Evolutionary conservation across 2,113 vertebrate genomes (phyloP), one percentile per base, ranked within the genome.

Genomic region (Siniperca chuatsi): DNA sequence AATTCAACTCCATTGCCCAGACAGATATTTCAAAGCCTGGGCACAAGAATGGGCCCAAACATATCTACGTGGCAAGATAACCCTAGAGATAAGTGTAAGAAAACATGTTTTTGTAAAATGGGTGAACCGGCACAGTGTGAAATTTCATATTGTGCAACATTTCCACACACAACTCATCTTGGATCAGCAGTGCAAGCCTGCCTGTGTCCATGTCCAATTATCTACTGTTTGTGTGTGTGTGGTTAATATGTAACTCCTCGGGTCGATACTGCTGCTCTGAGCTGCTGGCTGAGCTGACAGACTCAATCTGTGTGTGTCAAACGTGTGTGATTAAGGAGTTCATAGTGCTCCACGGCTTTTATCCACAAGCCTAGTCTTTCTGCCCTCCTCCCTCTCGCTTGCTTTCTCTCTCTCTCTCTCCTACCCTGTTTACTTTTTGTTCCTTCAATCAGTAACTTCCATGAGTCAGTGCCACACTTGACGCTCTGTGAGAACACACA

Each of bases 221-320:
- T 91, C 89, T 85, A 69, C 77, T 87, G 60, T 85, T 57, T 87
- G 75, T 81, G 86, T 70, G 81, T 73, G 92, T 62, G 87, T 74
- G 90, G 95, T 96, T 96, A 96, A 96, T 96, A 64, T 95, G 88
- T 96, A 95, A 96, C 94, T 25, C 8, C n/a, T 5, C 11, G 5
- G 91, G 94, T 96, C 95, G 94, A 96, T 96, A 90, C 54, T 90
- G 93, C 93, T 92, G 87, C 88, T 87, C 84, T 25, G 44, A 88
- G 82, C 83, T 89, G 91, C 90, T 79, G 79, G 78, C 77, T 90
- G 91, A 92, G 91, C 91, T 92, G 92, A 93, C 88, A 87, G 85
- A 92, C 92, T 95, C 93, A 96, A 95, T 95, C 95, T 95, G 93
- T 94, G 94, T 88, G 94, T 96, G 95, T 96, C 95, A 95, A 92